phyloP scores from a whole-genome alignment of 1,140 invertebrate species.

The Rhyzopertha dominica region DNA sequence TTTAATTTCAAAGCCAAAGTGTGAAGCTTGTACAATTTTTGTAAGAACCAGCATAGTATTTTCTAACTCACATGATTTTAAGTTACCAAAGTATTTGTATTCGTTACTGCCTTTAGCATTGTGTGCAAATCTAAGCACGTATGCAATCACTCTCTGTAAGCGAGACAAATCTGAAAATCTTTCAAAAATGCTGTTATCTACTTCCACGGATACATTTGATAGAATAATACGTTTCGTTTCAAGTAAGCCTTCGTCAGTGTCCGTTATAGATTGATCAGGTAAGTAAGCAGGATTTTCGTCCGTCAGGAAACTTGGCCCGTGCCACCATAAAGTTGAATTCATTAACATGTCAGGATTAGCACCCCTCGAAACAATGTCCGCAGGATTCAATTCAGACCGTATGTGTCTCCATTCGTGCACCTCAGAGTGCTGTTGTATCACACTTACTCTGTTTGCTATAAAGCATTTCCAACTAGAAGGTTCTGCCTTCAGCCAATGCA shows the following conservation, averaged over 20 bases:
- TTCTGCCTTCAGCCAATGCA: conserved; percentile 29
- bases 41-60: not conserved
- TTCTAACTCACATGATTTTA: conserved; percentile 1
- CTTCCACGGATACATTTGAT: too few relatives aligned
- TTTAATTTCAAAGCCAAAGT: conserved; percentile 13
- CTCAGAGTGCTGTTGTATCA: conserved; percentile 32
- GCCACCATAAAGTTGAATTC: conserved; percentile 9
- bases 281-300: too few relatives aligned
- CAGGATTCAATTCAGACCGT: conserved; percentile 30
- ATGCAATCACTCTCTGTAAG: too few relatives aligned
- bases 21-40: conserved; percentile 12
- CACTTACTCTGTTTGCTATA: conserved; percentile 37
- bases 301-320: conserved; percentile 9
- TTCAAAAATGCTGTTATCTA: too few relatives aligned
- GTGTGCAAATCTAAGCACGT: too few relatives aligned
- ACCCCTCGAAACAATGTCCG: conserved; percentile 37
- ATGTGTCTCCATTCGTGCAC: conserved; percentile 29
- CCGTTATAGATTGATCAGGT: too few relatives aligned
- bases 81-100: not conserved
- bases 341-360: not conserved
- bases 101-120: too few relatives aligned
- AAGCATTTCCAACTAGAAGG: conserved; percentile 32
- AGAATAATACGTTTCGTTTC: too few relatives aligned
- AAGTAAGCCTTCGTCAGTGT: too few relatives aligned
- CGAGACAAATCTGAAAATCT: too few relatives aligned